These are phyloP conservation scores for Argyresthia albistria DNA, from an alignment of 2,888 invertebrate genomes.

Conservation along the genomic window DNA sequence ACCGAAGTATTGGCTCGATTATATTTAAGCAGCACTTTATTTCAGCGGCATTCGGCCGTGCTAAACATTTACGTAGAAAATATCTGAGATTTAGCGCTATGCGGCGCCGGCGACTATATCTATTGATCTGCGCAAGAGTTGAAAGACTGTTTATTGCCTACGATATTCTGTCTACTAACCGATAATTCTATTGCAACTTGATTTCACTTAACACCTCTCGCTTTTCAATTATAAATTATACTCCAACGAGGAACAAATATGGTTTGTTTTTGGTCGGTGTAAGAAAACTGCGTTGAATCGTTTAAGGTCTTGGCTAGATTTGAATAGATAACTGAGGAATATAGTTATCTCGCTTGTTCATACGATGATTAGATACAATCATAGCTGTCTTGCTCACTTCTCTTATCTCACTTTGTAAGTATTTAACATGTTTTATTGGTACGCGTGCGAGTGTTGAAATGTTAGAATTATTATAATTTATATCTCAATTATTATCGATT, in stretches of 20 bases:
- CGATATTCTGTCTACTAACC: background rate
- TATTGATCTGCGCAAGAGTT: background rate
- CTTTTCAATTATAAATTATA: background rate
- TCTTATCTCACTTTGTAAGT: background rate
- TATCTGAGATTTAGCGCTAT: background rate
- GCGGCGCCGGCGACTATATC: background rate
- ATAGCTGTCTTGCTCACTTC: background rate
- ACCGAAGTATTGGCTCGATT: too few relatives aligned
- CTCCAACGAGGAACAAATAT: background rate
- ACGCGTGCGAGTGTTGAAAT: slow-evolving; percentile 11
- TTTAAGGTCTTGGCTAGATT: slow-evolving; percentile 12
- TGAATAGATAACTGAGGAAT: slow-evolving; percentile 24
- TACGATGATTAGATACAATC: background rate
- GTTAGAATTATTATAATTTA: slow-evolving; percentile 17
- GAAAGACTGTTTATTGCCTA: background rate
- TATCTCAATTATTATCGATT: slow-evolving; percentile 20
- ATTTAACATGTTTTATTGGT: background rate
- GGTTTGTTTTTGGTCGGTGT: background rate
- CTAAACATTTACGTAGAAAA: too few relatives aligned
- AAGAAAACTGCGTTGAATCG: background rate
- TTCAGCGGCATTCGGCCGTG: too few relatives aligned
- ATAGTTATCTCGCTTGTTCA: slow-evolving; percentile 20
- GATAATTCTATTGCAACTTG: slow-evolving; percentile 17
- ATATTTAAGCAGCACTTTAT: too few relatives aligned
- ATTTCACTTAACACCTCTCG: slow-evolving; percentile 25